Conservation (phyloP, 2,113 vertebrate genomes). For the Embiotoca jacksoni region DNA sequence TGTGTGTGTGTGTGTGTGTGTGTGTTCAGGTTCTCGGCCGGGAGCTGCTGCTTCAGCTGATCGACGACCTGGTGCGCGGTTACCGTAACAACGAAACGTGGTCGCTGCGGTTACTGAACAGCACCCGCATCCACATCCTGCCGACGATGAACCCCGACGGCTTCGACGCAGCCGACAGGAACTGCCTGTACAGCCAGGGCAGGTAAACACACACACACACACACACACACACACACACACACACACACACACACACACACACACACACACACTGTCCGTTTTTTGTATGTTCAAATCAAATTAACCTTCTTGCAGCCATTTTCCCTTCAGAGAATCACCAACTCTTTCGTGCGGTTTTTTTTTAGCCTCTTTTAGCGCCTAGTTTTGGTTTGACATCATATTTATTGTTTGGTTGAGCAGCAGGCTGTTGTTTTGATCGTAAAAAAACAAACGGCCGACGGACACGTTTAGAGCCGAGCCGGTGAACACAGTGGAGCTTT, state of each 20-base stretch:
- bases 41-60: slow-evolving; percentile 91
- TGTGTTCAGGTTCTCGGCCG: slow-evolving; percentile 89
- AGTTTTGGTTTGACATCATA: too few species aligned
- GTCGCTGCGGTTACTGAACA: slow-evolving; percentile 85
- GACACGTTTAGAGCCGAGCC: too few species aligned
- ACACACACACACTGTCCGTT: slow-evolving; percentile 6
- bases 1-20: neutral
- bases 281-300: neutral
- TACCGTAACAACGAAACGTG: slow-evolving; percentile 83
- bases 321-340: too few species aligned
- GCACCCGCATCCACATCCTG: slow-evolving; percentile 92
- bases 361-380: too few species aligned
- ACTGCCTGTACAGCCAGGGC: slow-evolving; percentile 85
- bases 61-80: slow-evolving; percentile 87
- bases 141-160: slow-evolving; percentile 98
- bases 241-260: too few species aligned
- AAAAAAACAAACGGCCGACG: too few species aligned
- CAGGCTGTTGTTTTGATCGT: too few species aligned
- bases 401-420: too few species aligned
- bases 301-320: too few species aligned
- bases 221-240: too few species aligned
- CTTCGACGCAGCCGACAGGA: slow-evolving; percentile 84
- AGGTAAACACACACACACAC: slow-evolving; percentile 79
- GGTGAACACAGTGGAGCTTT: too few species aligned
- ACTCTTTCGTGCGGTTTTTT: too few species aligned